Base-by-base conservation (phyloP, 1,140 invertebrate genomes). In the Archegozetes longisetosus region DNA sequence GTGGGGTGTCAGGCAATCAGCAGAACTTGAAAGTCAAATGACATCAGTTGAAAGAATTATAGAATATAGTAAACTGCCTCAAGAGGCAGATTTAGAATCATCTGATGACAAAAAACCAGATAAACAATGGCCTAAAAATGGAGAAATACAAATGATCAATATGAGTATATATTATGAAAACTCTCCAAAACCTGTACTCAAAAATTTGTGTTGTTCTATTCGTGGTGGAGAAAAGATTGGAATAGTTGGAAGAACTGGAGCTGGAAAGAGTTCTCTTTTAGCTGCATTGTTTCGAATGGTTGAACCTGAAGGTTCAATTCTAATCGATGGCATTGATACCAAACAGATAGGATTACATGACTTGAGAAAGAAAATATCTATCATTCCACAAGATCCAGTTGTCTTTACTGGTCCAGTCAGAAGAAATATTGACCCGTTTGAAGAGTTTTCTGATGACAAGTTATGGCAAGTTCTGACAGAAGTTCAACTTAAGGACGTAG, bases 241-340 rank as follows among this genome's bases (percentile, higher is more conserved):
- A 14, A 83, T 96, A 55, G 73, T 78, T 49, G 77, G 77, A 24
- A 66, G 78, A 51, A 79, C 80, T 24, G 77, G 60, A 13, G 62
- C 78, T 24, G 79, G 80, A 26, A 79, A 79, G 64, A 74, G 70
- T 29, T 54, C 58, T 26, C 14, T 63, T 4, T 12, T 63, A 1
- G 24, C 50, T 1, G 24, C 27, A 22, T 28, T 63, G 13, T 63
- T 63, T 46, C n/a, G 62, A 55, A 32, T 63, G 13, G 23, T 28
- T 22, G 82, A 88, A 63, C 71, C 84, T 28, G 69, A 74, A n/a
- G 90, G 91, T 12, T 73, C 74, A 23, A 85, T 95, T 65, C 72
- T 72, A 2, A 80, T 94, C 61, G 91, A 95, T 71, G 81, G 82
- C 54, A 82, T 93, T 3, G 82, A 92, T 70, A 79, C 94, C 32